Evolutionary conservation across 2,113 vertebrate species (phyloP), one percentile per base, ranked within the genome.

Genomic region (Siphamia tubifer): DNA sequence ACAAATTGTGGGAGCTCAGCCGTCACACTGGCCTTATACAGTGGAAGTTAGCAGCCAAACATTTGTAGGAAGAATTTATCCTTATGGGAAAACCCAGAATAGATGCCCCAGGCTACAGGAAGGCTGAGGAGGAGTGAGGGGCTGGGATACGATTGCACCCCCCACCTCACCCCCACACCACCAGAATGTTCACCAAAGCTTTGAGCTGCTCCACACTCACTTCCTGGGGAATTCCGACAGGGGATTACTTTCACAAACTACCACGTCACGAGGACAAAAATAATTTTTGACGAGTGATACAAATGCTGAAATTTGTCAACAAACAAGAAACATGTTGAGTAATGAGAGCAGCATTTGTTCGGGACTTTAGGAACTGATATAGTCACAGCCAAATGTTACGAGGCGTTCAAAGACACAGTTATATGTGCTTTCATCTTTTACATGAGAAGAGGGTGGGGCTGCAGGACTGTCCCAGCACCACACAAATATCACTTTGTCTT

Each of bases 61-160:
- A 86, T 83, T 86, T 75, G 51, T n/a, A 62, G 43, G 57, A 84
- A 83, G 76, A 86, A 82, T 82, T 72, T 75, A 74, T 83, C 83
- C 87, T 80, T 70, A 77, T 64, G 82, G 77, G 74, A 88, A 86
- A 84, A 71, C 81, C 68, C 80, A 87, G 84, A 90, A 90, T 90
- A 91, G 89, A 82, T 36, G 23, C 49, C 62, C 67, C 23, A 1
- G 68, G 61, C 73, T 79, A 60, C 67, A 73, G 81, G 70, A 71
- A 71, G 73, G 68, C 58, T 13, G 32, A 54, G 69, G 72, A 73
- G 73, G 73, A 71, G 54, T 35, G 1, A 15, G 52, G 13, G 69
- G 77, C 38, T 38, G 65, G 67, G 74, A 64, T 77, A 53, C 58
- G 68, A 74, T 86, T 86, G 66, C 75, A 84, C 45, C 67, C 16